Base-by-base conservation (phyloP, 1,140 invertebrate species). In the Trichomalopsis sarcophagae region DNA sequence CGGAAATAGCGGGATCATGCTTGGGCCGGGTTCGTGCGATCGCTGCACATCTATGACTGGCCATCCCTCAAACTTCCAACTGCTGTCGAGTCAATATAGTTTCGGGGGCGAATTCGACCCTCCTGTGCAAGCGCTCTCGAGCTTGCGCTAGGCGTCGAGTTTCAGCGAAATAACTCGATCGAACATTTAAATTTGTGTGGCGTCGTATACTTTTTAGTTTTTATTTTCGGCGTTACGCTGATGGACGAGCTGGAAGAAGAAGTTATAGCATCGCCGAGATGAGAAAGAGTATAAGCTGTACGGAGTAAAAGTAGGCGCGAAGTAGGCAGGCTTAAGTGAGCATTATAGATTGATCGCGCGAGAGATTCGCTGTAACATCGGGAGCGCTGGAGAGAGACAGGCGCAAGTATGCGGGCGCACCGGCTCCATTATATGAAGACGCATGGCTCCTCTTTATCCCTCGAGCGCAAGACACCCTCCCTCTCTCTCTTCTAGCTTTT, bases 11-110 rank as follows among this genome's bases (percentile, higher is more conserved):
- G 21, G 50, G 77, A 66, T 66, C 33, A 66, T 79, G 62, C 77
- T 33, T 66, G 55, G 50, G 55, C 23, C 9, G 36, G 33, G 77
- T 78, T 78, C 76, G 50, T 33, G 50, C 55, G 23, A 79, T 79
- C 55, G 47, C 33, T 79, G 33, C 76, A 47, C 79, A 44, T 44
- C 62, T 81, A 79, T 36, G 55, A 79, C 77, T 66, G 55, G 77
- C 50, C 62, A 79, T 79, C 77, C 30, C 33, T 79, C 77, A 79
- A 79, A 79, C 77, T 79, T 68, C 77, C 27, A 79, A 79, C 77
- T 79, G 77, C 55, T 68, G 62, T 40, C 47, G 77, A 66, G 77
- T 79, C 55, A 79, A 79, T 79, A 66, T 66, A 79, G 77, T 79
- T 79, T 13, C 55, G 55, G 40, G 40, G 55, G 27, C 2, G 55